phyloP scores from a whole-genome alignment of 2,888 invertebrate species.

The Netelia fuscicornis region DNA sequence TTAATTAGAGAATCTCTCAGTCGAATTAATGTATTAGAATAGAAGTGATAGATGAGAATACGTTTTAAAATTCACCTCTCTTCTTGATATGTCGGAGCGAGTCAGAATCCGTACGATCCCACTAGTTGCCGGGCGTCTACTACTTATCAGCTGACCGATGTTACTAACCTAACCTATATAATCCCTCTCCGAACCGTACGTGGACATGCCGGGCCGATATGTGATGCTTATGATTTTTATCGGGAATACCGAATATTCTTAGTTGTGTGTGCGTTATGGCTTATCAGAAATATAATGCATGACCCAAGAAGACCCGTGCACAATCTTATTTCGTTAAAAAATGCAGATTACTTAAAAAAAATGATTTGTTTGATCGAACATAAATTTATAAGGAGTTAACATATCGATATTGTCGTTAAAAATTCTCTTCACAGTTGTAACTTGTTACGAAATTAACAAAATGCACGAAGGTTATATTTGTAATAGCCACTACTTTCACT shows the following conservation, averaged over 20 bases:
- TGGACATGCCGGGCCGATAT: not conserved
- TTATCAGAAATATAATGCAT: constrained; percentile 4
- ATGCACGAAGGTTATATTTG: no score
- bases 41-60: constrained; percentile 19
- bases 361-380: no score
- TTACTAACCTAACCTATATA: constrained; percentile 31
- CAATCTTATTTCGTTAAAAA: no score
- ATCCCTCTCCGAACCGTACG: not conserved
- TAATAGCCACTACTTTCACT: no score
- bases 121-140: constrained; percentile 53
- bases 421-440: no score
- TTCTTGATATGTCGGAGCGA: constrained; percentile 19
- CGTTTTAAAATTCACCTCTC: constrained; percentile 48
- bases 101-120: constrained; percentile 24
- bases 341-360: no score
- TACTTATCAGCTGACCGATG: constrained; percentile 54
- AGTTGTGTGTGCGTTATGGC: not conserved
- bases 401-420: no score
- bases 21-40: not conserved
- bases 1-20: not conserved
- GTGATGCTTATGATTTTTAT: not conserved
- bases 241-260: not conserved
- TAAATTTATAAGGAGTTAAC: no score
- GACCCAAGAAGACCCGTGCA: no score
- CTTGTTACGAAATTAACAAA: no score